Evolutionary conservation across 2,113 vertebrate species (phyloP).

Genomic region (Nettapus auritus): DNA sequence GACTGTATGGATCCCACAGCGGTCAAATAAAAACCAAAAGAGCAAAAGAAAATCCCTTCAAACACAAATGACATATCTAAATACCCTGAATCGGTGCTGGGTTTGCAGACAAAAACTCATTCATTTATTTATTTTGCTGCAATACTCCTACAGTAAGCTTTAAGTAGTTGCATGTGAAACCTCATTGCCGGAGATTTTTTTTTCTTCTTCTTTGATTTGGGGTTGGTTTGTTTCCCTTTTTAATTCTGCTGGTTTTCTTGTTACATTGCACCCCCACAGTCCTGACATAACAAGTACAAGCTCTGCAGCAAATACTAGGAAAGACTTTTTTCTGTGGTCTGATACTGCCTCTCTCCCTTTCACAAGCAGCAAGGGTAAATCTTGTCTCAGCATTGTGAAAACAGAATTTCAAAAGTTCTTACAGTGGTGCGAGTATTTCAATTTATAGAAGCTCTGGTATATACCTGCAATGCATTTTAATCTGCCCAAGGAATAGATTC

Average conservation of each 20-base stretch:
- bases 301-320: neutral
- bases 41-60: neutral
- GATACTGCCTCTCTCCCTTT: neutral
- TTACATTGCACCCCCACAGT: neutral
- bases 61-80: neutral
- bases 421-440: neutral
- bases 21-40: neutral
- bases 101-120: neutral
- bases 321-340: neutral
- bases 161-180: neutral
- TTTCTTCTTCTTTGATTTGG: neutral
- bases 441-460: constrained; percentile 34
- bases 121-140: neutral
- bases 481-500: constrained; percentile 35
- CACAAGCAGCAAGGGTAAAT: neutral
- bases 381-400: neutral
- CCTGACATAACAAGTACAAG: neutral
- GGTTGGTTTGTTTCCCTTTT: neutral
- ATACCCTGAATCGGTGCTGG: neutral
- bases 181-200: neutral
- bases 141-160: neutral
- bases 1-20: neutral
- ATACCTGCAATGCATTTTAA: constrained; percentile 67
- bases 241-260: neutral
- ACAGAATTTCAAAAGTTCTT: neutral